Evolutionary conservation across 2,797 vertebrate species (phyloP).

Genomic region (Denticeps clupeoides): DNA sequence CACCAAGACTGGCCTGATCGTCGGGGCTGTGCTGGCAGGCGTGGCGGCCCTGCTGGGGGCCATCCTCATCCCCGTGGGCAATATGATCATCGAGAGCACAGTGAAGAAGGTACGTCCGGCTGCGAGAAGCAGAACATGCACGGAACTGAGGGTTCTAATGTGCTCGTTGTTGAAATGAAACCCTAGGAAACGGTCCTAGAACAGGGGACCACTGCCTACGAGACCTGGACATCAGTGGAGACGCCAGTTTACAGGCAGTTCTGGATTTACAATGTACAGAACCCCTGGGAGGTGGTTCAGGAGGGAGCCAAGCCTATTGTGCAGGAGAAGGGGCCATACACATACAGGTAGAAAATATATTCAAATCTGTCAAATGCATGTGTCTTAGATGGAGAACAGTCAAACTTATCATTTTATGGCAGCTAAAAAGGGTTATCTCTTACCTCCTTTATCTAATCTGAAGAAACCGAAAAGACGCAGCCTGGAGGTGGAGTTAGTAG

Average conservation of each 20-base stretch:
- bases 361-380: no score
- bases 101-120: conserved; percentile 65
- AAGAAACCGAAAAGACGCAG: background rate
- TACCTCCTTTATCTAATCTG: no score
- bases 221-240: conserved; percentile 72
- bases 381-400: no score
- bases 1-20: conserved; percentile 45
- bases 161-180: no score
- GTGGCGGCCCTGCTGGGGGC: conserved; percentile 69
- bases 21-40: conserved; percentile 64
- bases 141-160: no score
- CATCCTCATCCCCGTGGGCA: conserved; percentile 73
- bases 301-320: conserved; percentile 58
- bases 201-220: conserved; percentile 72
- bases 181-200: conserved; percentile 69
- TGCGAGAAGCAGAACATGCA: no score
- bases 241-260: conserved; percentile 73
- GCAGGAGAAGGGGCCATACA: conserved; percentile 80
- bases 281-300: conserved; percentile 55
- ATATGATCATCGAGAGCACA: conserved; percentile 58
- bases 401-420: no score
- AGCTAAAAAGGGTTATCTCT: no score
- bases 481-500: background rate
- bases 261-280: conserved; percentile 80
- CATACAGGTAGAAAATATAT: conserved; percentile 85